Evolutionary conservation across 2,797 vertebrate species (phyloP).

Genomic region (Eutrigla gurnardus): DNA sequence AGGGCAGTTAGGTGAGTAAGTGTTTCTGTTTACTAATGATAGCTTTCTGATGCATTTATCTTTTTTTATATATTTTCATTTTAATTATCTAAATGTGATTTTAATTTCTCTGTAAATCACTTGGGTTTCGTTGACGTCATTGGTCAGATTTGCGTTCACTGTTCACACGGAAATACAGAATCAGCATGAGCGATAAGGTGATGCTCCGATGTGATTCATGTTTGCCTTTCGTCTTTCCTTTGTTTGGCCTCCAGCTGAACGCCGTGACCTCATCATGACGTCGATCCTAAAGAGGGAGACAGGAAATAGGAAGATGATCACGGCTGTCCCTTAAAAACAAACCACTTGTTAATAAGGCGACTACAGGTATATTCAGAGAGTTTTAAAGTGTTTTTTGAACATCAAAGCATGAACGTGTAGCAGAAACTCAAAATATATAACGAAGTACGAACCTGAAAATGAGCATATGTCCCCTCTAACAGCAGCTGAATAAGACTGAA

Average conservation of each 20-base stretch:
- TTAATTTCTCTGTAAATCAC: slow-evolving; percentile 9
- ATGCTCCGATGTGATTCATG: not conserved
- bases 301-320: too few relatives aligned
- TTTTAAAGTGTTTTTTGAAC: not conserved
- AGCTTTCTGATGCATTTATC: slow-evolving; percentile 29
- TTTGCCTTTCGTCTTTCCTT: not conserved
- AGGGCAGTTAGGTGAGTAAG: slow-evolving; percentile 33
- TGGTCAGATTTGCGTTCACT: slow-evolving; percentile 15
- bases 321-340: too few relatives aligned
- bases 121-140: slow-evolving; percentile 18
- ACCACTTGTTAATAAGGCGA: too few relatives aligned
- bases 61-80: slow-evolving; percentile 10
- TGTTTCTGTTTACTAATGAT: slow-evolving; percentile 44
- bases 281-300: not conserved
- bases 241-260: not conserved
- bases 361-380: not conserved
- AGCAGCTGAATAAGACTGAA: not conserved
- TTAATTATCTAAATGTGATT: slow-evolving; percentile 21
- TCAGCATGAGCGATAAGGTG: slow-evolving; percentile 40
- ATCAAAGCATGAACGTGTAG: too few relatives aligned
- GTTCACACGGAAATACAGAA: slow-evolving; percentile 28
- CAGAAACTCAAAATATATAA: too few relatives aligned
- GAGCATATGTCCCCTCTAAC: not conserved
- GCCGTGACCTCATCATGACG: not conserved
- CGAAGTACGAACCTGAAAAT: not conserved